Evolutionary conservation across 2,797 vertebrate species (phyloP).

Genomic region (Danio tinwini): DNA sequence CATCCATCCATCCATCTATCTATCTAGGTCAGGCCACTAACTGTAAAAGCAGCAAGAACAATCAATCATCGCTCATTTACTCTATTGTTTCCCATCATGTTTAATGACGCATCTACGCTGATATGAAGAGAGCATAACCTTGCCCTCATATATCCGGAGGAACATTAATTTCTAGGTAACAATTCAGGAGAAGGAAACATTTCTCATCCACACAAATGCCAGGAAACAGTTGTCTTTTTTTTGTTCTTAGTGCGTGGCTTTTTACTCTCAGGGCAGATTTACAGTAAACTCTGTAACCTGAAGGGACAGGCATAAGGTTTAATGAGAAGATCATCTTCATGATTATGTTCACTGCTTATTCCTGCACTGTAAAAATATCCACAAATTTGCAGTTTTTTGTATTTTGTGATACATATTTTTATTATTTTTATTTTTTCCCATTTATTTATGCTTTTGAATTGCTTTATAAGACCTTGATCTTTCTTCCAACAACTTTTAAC

Average conservation of each 20-base stretch:
- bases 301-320: not conserved
- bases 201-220: slow-evolving; percentile 9
- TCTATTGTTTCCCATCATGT: slow-evolving; percentile 14
- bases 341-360: no score
- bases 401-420: no score
- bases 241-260: not conserved
- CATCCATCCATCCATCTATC: not conserved
- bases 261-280: slow-evolving; percentile 11
- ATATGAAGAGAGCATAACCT: not conserved
- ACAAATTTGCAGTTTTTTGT: no score
- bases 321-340: not conserved
- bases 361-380: no score
- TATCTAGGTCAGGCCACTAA: not conserved
- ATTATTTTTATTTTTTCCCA: no score
- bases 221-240: not conserved
- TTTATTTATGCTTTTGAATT: no score
- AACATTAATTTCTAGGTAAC: slow-evolving; percentile 33
- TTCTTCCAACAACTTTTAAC: no score
- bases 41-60: not conserved
- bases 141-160: slow-evolving; percentile 19
- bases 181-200: slow-evolving; percentile 11
- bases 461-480: no score
- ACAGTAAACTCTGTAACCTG: not conserved
- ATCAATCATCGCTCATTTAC: slow-evolving; percentile 11
- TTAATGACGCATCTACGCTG: slow-evolving; percentile 24